Evolutionary conservation across 37 sponge, comb jelly and placozoan species (phyloP).

Genomic region (Cladorhizidae sp.): DNA sequence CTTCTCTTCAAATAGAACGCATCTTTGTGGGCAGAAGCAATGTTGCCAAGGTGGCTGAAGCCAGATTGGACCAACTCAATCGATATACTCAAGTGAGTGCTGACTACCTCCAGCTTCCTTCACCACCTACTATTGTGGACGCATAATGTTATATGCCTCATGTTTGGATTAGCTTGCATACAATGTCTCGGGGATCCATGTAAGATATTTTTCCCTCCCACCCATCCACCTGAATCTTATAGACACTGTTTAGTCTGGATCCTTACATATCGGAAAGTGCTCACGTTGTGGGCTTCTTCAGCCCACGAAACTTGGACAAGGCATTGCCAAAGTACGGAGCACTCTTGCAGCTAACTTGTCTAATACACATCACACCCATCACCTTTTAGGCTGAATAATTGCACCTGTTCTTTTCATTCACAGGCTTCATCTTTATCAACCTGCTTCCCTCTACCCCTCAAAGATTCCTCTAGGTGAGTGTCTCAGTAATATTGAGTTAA

Average conservation of each 20-base stretch:
- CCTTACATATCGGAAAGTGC: conserved; percentile 46
- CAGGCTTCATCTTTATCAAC: conserved; percentile 53
- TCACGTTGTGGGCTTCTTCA: conserved; percentile 74
- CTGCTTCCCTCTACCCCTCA: conserved; percentile 64
- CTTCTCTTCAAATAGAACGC: conserved; percentile 38
- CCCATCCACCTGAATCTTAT: too few species aligned
- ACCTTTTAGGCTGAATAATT: too few species aligned
- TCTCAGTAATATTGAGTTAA: too few species aligned
- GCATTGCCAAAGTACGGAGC: conserved; percentile 57
- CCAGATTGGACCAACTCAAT: conserved; percentile 74
- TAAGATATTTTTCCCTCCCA: too few species aligned
- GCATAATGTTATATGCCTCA: too few species aligned
- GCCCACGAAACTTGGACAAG: conserved; percentile 60
- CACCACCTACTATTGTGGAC: background rate
- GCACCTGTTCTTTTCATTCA: background rate
- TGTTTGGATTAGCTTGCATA: background rate
- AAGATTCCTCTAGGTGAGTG: conserved; percentile 58
- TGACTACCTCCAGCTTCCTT: background rate
- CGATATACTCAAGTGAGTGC: conserved; percentile 67
- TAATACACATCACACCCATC: background rate
- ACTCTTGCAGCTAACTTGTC: background rate
- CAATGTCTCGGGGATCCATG: too few species aligned
- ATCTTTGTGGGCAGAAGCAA: conserved; percentile 81
- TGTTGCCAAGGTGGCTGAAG: conserved; percentile 81
- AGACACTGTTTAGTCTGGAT: conserved; percentile 66